phyloP scores from a whole-genome alignment of 2,113 vertebrate species.

The Lasiurus borealis region DNA sequence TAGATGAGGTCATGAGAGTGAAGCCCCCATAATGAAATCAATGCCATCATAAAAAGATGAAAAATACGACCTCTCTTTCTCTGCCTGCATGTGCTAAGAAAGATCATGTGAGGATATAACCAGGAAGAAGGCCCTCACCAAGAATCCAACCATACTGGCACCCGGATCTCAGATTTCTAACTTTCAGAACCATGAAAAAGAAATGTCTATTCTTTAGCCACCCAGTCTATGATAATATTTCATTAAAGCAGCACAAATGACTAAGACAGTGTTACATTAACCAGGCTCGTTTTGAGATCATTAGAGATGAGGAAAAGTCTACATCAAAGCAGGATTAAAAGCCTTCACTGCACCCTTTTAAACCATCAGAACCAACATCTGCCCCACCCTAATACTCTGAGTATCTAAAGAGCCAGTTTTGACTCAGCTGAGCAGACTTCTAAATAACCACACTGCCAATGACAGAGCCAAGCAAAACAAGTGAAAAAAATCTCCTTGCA shows the following conservation, averaged over 20 bases:
- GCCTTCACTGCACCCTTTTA: not conserved
- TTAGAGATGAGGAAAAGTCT: conserved; percentile 11
- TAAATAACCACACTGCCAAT: conserved; percentile 50
- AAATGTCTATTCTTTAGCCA: not conserved
- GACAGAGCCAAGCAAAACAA: not conserved
- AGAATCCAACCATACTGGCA: not conserved
- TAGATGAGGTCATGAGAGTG: not conserved
- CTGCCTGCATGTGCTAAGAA: not conserved
- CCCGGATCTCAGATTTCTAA: not conserved
- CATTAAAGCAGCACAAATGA: not conserved
- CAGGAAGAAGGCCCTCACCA: not conserved
- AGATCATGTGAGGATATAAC: not conserved
- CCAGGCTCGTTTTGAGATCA: conserved; percentile 21
- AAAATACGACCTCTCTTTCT: not conserved
- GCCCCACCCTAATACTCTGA: not conserved
- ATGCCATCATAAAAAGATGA: conserved; percentile 12
- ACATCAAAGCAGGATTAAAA: conserved; percentile 44
- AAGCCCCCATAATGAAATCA: not conserved
- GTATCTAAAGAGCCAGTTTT: not conserved
- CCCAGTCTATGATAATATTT: not conserved
- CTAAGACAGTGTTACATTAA: not conserved
- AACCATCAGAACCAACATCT: not conserved
- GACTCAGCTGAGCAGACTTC: conserved; percentile 65
- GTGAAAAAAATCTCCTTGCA: not conserved
- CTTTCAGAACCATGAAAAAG: not conserved